Evolutionary conservation across 2,113 vertebrate genomes (phyloP).

Genomic region (Grammatotria lemairii): DNA sequence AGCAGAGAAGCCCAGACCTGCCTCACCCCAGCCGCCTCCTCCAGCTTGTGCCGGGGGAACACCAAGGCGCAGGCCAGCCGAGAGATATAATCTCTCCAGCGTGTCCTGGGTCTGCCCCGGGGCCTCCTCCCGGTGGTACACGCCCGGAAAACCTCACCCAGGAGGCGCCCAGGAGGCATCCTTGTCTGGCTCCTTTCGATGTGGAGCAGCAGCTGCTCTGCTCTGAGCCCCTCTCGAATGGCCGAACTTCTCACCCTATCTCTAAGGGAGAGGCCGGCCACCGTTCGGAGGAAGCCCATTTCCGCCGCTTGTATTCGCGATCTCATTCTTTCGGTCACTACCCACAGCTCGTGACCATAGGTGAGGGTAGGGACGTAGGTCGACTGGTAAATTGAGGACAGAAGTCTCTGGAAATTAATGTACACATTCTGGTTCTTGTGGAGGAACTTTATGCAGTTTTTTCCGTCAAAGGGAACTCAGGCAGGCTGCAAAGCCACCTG

Average conservation of each 20-base stretch:
- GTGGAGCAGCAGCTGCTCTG: neutral
- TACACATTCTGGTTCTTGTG: neutral
- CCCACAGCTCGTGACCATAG: neutral
- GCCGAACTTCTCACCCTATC: accelerated
- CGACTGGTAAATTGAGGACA: accelerated
- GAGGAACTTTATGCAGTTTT: neutral
- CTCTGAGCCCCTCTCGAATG: accelerated
- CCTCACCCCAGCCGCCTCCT: neutral
- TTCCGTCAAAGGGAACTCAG: neutral
- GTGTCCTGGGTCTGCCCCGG: neutral
- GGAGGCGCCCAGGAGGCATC: neutral
- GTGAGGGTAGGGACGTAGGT: neutral
- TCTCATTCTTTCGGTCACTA: neutral
- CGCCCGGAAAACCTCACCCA: accelerated
- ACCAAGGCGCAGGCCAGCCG: accelerated
- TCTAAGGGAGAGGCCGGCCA: neutral
- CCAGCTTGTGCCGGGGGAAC: accelerated
- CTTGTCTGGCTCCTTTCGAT: neutral
- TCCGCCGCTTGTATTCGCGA: neutral
- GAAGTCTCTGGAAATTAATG: neutral
- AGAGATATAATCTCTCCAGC: neutral
- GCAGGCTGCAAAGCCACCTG: neutral
- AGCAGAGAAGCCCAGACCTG: neutral
- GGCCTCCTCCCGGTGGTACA: neutral
- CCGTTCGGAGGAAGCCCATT: accelerated